Evolutionary conservation across 2,888 invertebrate genomes (phyloP).

Genomic region (Nezara viridula): DNA sequence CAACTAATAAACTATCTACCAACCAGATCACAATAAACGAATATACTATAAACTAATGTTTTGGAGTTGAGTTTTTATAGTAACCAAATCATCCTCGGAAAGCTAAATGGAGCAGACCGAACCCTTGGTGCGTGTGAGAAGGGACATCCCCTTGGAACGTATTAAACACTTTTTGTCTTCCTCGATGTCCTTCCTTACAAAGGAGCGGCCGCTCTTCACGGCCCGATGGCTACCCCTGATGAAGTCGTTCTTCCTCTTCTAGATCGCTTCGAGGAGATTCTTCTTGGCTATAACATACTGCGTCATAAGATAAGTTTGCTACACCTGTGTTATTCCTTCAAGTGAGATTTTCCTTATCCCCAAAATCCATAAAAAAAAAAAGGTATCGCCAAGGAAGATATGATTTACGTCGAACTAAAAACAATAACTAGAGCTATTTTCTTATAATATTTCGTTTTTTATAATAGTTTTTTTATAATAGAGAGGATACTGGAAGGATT

Average conservation of each 20-base stretch:
- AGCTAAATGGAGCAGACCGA: background rate
- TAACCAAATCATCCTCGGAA: background rate
- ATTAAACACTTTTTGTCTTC: slow-evolving; percentile 48
- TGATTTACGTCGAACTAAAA: too few relatives aligned
- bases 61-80: background rate
- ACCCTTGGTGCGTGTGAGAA: slow-evolving; percentile 32
- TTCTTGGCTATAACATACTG: background rate
- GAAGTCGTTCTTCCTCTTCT: background rate
- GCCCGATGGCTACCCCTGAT: slow-evolving; percentile 30
- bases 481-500: too few relatives aligned
- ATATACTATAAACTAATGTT: too few relatives aligned
- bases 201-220: slow-evolving; percentile 43
- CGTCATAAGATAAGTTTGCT: background rate
- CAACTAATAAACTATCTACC: too few relatives aligned
- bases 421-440: too few relatives aligned
- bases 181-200: slow-evolving; percentile 31
- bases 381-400: too few relatives aligned
- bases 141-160: slow-evolving; percentile 1
- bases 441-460: too few relatives aligned
- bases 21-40: too few relatives aligned
- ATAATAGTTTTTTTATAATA: too few relatives aligned
- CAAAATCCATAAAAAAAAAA: background rate
- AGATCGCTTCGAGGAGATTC: background rate
- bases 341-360: background rate
- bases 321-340: background rate